Conservation (phyloP, 1,140 invertebrate species). For the Apis laboriosa region DNA sequence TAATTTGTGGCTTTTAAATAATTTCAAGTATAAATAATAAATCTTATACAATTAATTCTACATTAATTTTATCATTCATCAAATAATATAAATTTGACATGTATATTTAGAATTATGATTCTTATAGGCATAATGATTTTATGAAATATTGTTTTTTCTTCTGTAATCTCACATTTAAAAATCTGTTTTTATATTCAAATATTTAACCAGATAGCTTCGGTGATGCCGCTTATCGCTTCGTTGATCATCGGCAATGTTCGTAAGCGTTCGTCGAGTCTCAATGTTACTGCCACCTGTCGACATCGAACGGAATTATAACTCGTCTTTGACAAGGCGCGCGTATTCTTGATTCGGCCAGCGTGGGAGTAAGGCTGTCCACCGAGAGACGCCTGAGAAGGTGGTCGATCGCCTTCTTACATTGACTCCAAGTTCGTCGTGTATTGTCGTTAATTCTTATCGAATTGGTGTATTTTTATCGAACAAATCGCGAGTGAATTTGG, state of each 20-base stretch:
- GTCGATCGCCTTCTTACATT: constrained; percentile 50
- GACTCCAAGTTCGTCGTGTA: not conserved
- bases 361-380: constrained; percentile 74
- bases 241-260: constrained; percentile 64
- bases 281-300: constrained; percentile 56
- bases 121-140: too few species aligned
- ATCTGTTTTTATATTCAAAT: not conserved
- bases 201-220: not conserved
- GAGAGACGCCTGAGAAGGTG: constrained; percentile 65
- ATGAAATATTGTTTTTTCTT: not conserved
- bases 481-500: constrained; percentile 33
- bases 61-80: too few species aligned
- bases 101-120: too few species aligned
- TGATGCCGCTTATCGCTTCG: constrained; percentile 44
- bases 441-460: not conserved
- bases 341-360: constrained; percentile 78
- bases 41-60: too few species aligned
- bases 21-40: not conserved
- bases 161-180: not conserved
- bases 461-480: not conserved
- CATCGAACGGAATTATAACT: constrained; percentile 30
- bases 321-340: constrained; percentile 67
- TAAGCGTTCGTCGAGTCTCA: constrained; percentile 51
- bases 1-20: not conserved
- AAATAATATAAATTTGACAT: not conserved